These are phyloP conservation scores for Tanypteryx hageni DNA, from an alignment of 2,888 invertebrate species.

Conservation along the genomic window DNA sequence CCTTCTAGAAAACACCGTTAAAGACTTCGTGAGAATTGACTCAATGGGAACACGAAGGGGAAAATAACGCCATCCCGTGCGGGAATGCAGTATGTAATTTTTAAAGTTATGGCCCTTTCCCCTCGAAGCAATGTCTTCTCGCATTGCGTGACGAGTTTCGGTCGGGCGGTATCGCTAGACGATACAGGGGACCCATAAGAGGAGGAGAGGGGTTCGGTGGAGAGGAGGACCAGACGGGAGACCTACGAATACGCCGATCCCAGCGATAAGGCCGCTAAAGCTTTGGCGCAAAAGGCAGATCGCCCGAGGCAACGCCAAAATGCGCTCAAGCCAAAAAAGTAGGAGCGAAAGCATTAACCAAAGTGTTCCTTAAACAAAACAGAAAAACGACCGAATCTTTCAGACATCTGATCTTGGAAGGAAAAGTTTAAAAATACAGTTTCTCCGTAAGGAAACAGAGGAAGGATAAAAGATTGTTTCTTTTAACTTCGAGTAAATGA, in stretches of 20 bases:
- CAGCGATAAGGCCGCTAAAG: neutral
- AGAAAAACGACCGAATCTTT: neutral
- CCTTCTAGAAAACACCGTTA: neutral
- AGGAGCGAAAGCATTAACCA: slow-evolving; percentile 10
- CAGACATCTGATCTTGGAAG: neutral
- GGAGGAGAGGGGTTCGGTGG: too few species aligned
- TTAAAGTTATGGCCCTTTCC: neutral
- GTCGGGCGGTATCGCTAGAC: slow-evolving; percentile 1
- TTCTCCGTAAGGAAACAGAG: neutral
- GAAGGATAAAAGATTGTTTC: neutral
- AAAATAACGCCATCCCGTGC: neutral
- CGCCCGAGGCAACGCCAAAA: neutral
- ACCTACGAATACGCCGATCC: neutral
- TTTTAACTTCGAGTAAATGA: too few species aligned
- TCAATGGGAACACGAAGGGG: neutral
- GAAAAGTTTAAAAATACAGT: neutral
- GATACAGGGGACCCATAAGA: neutral
- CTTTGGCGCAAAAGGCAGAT: neutral
- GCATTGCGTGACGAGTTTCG: neutral
- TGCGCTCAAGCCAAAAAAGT: neutral
- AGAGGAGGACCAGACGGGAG: neutral
- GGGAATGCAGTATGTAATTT: neutral
- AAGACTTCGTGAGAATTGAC: neutral
- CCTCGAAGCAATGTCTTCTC: neutral
- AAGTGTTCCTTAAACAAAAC: neutral